Evolutionary conservation across 2,888 invertebrate genomes (phyloP), one percentile per base, ranked within the genome.

Genomic region (Mimachlamys varia): DNA sequence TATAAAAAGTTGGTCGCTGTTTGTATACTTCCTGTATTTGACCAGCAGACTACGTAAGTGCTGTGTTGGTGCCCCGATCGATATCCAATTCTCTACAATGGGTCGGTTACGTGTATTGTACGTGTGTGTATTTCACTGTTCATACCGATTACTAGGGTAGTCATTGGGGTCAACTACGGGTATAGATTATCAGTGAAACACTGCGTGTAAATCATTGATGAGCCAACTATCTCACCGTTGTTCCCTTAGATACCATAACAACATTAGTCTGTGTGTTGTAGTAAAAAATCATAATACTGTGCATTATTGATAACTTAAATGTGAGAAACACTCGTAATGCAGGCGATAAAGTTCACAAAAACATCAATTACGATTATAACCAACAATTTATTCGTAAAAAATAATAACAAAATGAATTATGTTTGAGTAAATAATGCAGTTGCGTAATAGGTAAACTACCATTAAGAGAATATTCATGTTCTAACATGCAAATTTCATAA

Each of bases 141-240:
- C 53, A 53, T 13, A 33, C 13, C n/a, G 22, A n/a, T 33, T 76
- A 76, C 33, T 2, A 0, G 22, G 10, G 13, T 33, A 13, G 27
- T 15, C 33, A 27, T 27, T 22, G n/a, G 76, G 76, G 76, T 13
- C 76, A 76, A 2, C 33, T 33, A 76, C 76, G 27, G 19, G 58
- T 58, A 58, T n/a, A n/a, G 58, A 58, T 58, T 58, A 22, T 76
- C 15, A 76, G 27, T 76, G 76, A 76, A 76, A 76, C 76, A 76
- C 27, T 76, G 33, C 33, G 27, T 76, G 76, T 76, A 33, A 27
- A 76, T 76, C 76, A 76, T 76, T 76, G 27, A 76, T 76, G 76
- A 76, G 27, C 12, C 33, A 12, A 62, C 62, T 22, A 62, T 76
- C 33, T 27, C 33, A 5, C 76, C 27, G 76, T 33, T 33, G 76